Base-by-base conservation (phyloP, 2,797 vertebrate genomes). In the Hirundo rustica region DNA sequence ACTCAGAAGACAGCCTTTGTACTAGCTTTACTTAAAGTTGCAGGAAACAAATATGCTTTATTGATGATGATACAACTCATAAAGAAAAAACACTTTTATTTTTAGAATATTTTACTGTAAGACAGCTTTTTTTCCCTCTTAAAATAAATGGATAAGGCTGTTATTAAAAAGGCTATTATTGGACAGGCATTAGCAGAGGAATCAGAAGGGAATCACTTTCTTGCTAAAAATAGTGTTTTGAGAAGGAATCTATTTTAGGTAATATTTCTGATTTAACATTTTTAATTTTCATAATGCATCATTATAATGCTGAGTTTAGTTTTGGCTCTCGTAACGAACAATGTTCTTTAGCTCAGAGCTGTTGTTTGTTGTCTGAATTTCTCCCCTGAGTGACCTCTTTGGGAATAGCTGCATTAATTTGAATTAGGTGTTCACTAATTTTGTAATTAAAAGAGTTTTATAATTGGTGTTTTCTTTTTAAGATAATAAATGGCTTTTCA, bases 41-140 rank as follows among this genome's bases (percentile, higher is more conserved):
- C 23, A 76, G 62, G 66, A 88, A 89, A 91, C 47, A 78, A 88
- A 90, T 65, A 42, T 36, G 18, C 10, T 90, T 82, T 91, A 90
- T 57, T 32, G 20, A 74, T 66, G 5, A 34, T 57, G 76, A 60
- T 18, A 80, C 16, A 50, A 66, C 19, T 72, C 17, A 19, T 27
- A 11, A 32, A 91, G 60, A 75, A 38, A 92, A 94, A 83, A 2
- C 7, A 60, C 10, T 86, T 88, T 36, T 8, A 55, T 32, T 88
- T 92, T 68, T 67, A 53, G 15, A 80, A 80, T 54, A 40, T 77
- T 88, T 70, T 79, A 42, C 13, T 81, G 21, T 55, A 85, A 79
- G 22, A 5, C 4, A 66, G n/a, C 1, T 70, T 7, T 38, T 38
- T 38, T 38, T 38, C 5, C 38, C 23, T 34, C 32, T 64, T 89